Percentiles rank a stretch among this genome's conserved stretches.
phyloP scores from a whole-genome alignment of 2,888 invertebrate genomes.

The Chymomyza caudatula region DNA sequence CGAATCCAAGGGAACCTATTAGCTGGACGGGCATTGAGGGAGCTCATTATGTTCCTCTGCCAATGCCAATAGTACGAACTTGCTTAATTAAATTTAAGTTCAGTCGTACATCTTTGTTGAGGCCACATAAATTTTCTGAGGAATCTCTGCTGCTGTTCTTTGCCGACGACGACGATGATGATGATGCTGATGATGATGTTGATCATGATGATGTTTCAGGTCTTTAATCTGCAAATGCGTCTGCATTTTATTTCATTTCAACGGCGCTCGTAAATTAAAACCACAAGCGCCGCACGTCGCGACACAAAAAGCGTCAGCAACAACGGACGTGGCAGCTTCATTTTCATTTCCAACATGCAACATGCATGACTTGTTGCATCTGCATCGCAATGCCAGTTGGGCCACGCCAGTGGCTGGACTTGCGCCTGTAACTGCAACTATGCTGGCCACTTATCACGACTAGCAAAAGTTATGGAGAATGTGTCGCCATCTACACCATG shows the following conservation, averaged over 20 bases:
- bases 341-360: conserved; percentile 8
- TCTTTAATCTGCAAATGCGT: conserved; percentile 19
- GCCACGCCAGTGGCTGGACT: background rate
- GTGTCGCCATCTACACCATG: conserved; percentile 22
- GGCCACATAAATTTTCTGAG: conserved; percentile 15
- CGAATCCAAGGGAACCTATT: background rate
- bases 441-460: conserved; percentile 24
- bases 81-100: conserved; percentile 28
- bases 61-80: conserved; percentile 1
- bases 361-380: conserved; percentile 26
- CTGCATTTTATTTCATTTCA: conserved; percentile 24
- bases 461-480: conserved; percentile 23
- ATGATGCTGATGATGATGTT: background rate
- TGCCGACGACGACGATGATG: background rate
- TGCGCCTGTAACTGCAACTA: background rate
- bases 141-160: conserved; percentile 5
- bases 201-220: conserved; percentile 3
- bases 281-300: conserved; percentile 18
- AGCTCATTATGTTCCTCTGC: background rate
- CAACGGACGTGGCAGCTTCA: background rate
- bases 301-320: background rate
- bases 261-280: conserved; percentile 29
- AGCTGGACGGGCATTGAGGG: background rate
- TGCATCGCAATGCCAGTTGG: background rate
- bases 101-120: conserved; percentile 18